Evolutionary conservation across 92 coral and sea anemone species (phyloP).

Genomic region (Phenganax marumi): DNA sequence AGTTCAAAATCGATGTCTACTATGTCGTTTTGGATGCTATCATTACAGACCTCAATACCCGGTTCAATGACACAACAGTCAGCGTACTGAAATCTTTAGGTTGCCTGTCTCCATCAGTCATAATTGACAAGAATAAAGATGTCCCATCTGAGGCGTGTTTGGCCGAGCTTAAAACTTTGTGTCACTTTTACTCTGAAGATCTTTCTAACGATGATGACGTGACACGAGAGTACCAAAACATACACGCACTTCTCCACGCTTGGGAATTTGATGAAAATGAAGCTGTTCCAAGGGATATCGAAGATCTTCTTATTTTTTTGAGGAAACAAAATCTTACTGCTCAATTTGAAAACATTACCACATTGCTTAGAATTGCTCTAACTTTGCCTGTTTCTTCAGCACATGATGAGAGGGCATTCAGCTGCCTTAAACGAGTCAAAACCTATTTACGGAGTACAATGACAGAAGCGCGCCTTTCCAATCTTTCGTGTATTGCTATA

Average conservation of each 20-base stretch:
- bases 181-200: slow-evolving; percentile 11
- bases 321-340: background rate
- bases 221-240: slow-evolving; percentile 15
- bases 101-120: slow-evolving; percentile 15
- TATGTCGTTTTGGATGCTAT: slow-evolving; percentile 26
- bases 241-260: slow-evolving; percentile 20
- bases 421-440: slow-evolving; percentile 20
- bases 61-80: slow-evolving; percentile 25
- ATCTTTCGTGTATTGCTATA: slow-evolving; percentile 7
- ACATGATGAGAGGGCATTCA: slow-evolving; percentile 28
- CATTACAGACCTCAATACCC: slow-evolving; percentile 23
- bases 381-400: slow-evolving; percentile 27
- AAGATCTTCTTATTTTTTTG: slow-evolving; percentile 23
- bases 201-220: background rate
- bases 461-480: slow-evolving; percentile 6
- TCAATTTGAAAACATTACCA: slow-evolving; percentile 11
- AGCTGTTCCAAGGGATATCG: slow-evolving; percentile 2
- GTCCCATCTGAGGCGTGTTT: slow-evolving; percentile 13
- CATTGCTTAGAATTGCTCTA: slow-evolving; percentile 5
- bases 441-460: slow-evolving; percentile 9
- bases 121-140: slow-evolving; percentile 16
- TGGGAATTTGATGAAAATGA: slow-evolving; percentile 19
- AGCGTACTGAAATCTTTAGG: slow-evolving; percentile 16
- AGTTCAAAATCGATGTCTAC: slow-evolving; percentile 30
- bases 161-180: slow-evolving; percentile 23